phyloP scores from a whole-genome alignment of 2,888 invertebrate genomes.

The Pyralis farinalis region DNA sequence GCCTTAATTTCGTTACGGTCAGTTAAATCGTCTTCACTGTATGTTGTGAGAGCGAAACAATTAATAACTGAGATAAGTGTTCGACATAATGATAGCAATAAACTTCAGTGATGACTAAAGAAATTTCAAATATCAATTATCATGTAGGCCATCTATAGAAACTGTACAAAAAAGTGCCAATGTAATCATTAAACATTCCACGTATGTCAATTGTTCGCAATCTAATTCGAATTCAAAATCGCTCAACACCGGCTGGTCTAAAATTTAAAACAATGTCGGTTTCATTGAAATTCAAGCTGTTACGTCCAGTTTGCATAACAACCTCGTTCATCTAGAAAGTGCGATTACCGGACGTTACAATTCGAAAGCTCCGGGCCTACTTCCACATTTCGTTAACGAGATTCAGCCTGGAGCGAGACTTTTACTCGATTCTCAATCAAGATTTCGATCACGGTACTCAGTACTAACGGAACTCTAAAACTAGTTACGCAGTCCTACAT shows the following conservation, averaged over 20 bases:
- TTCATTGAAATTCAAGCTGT: conserved; percentile 72
- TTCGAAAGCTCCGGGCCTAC: conserved; percentile 72
- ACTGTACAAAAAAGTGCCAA: conserved; percentile 2
- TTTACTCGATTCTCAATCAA: conserved; percentile 60
- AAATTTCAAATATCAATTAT: neutral
- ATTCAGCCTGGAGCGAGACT: conserved; percentile 66
- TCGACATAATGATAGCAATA: too few relatives aligned
- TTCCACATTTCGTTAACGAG: conserved; percentile 66
- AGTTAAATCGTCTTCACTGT: neutral
- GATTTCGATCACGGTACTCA: conserved; percentile 47
- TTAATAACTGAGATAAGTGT: neutral
- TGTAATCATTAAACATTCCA: conserved; percentile 25
- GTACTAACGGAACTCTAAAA: conserved; percentile 56
- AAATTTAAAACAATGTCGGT: conserved; percentile 45
- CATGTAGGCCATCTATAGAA: neutral
- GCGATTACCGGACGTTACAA: conserved; percentile 49
- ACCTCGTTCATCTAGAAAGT: conserved; percentile 72
- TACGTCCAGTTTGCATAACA: conserved; percentile 73
- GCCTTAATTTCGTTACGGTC: neutral
- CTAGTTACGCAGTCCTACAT: conserved; percentile 62
- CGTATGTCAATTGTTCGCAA: conserved; percentile 32
- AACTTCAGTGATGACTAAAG: neutral
- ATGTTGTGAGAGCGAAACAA: neutral
- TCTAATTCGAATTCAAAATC: conserved; percentile 54
- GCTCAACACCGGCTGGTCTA: conserved; percentile 20